Base-by-base conservation (phyloP, 2,888 invertebrate species). In the Drosophila villosipedis region DNA sequence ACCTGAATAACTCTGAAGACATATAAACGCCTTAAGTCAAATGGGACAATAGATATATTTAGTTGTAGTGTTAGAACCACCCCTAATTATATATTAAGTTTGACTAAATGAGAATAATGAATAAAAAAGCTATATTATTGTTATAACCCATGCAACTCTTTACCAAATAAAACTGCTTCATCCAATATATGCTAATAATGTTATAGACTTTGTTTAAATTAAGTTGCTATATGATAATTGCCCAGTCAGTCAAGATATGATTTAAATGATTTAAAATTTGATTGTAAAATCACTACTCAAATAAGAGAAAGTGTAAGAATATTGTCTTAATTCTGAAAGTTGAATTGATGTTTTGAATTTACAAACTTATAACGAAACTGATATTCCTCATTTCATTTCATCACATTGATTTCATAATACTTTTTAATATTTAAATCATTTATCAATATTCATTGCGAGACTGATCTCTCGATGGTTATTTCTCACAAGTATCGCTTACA, bases 401-500 rank as follows among this genome's bases (percentile, higher is more conserved):
- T 9, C 16, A 7, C 7, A 47, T 14, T 47, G 14, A 47, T 47
- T 43, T 14, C 1, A 22, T 2, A 4, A 16, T 2, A 47, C 14
- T 4, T 47, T 25, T 25, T 1, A 4, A 25, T 25, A 16, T 25
- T 47, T 25, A 1, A 47, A 47, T 25, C 25, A 16, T 25, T 50
- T 30, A 50, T 58, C 53, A 53, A 22, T 22, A 47, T 41, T 4
- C 10, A 10, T 1, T 43, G n/a, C 6, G 7, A 47, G 2, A 9
- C 0, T 4, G 4, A 60, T 58, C 10, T 2, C 7, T 1, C n/a
- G 10, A 6, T 35, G 1, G 7, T 0, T 4, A 5, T 28, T 78
- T 77, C 78, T 52, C 78, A 80, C 77, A 72, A 58, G 73, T 78
- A 78, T 78, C 77, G 54, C 31, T 78, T 78, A 64, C 78, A 70